phyloP scores from a whole-genome alignment of 2,888 invertebrate species.

The Biston betularia region DNA sequence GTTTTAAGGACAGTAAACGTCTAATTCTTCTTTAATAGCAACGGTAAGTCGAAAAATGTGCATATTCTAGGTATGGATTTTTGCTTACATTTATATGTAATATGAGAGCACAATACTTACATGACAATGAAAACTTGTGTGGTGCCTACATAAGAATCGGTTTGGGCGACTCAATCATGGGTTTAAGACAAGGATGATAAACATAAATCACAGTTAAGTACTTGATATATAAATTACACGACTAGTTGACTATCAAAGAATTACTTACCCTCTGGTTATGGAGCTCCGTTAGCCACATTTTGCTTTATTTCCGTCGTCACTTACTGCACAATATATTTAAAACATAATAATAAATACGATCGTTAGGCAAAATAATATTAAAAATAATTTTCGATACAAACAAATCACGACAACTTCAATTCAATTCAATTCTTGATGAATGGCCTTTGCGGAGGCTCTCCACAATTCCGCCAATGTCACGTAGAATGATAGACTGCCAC shows the following conservation, averaged over 20 bases:
- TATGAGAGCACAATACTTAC: neutral
- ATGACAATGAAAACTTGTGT: neutral
- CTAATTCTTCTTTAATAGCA: neutral
- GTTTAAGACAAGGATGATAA: neutral
- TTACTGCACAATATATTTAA: constrained; percentile 16
- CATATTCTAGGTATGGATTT: neutral
- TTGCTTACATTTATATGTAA: neutral
- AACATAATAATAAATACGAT: constrained; percentile 13
- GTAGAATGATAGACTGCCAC: too few relatives aligned
- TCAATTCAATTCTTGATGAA: too few relatives aligned
- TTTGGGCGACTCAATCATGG: constrained; percentile 3
- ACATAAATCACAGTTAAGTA: constrained; percentile 1
- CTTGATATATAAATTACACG: constrained; percentile 6
- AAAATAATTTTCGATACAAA: constrained; percentile 19
- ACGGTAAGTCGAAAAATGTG: neutral
- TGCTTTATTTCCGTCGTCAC: constrained; percentile 1
- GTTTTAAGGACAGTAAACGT: neutral
- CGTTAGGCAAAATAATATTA: constrained; percentile 7
- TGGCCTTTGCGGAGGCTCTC: too few relatives aligned
- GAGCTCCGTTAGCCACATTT: constrained; percentile 29
- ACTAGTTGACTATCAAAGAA: neutral
- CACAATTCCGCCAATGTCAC: too few relatives aligned
- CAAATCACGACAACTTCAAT: constrained; percentile 26
- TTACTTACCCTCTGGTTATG: constrained; percentile 23
- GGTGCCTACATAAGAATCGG: neutral